Percentiles rank a stretch among this genome's conserved stretches.
Conservation (phyloP, 64 coral and sea anemone genomes). For the Porites australiensis region DNA sequence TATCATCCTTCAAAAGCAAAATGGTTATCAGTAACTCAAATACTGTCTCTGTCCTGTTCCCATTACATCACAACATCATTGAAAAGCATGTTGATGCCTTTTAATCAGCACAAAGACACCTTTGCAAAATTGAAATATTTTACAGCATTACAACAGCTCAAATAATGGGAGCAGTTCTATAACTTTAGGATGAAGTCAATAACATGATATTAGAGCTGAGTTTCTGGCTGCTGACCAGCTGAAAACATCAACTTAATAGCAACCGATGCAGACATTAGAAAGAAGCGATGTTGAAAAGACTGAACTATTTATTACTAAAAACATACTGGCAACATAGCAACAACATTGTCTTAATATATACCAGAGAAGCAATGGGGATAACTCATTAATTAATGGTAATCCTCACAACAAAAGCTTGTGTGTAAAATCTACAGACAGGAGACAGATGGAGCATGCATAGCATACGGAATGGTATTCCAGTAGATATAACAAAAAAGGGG, state of each 20-base stretch:
- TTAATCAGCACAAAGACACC: neutral
- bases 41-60: too few relatives aligned
- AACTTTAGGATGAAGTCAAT: too few relatives aligned
- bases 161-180: too few relatives aligned
- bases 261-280: neutral
- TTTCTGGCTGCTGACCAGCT: too few relatives aligned
- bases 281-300: neutral
- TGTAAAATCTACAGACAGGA: neutral
- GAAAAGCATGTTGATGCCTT: neutral
- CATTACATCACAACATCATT: neutral
- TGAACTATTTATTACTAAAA: neutral
- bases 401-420: neutral
- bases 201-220: too few relatives aligned
- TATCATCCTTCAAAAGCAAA: too few relatives aligned
- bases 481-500: too few relatives aligned
- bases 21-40: too few relatives aligned
- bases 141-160: neutral
- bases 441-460: neutral
- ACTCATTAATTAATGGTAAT: neutral
- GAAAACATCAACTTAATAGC: too few relatives aligned
- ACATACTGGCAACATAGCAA: neutral
- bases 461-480: too few relatives aligned
- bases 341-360: neutral
- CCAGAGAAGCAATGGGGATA: neutral
- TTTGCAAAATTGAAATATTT: neutral